Conservation (phyloP, 2,113 vertebrate genomes). For the Grammomys surdaster region DNA sequence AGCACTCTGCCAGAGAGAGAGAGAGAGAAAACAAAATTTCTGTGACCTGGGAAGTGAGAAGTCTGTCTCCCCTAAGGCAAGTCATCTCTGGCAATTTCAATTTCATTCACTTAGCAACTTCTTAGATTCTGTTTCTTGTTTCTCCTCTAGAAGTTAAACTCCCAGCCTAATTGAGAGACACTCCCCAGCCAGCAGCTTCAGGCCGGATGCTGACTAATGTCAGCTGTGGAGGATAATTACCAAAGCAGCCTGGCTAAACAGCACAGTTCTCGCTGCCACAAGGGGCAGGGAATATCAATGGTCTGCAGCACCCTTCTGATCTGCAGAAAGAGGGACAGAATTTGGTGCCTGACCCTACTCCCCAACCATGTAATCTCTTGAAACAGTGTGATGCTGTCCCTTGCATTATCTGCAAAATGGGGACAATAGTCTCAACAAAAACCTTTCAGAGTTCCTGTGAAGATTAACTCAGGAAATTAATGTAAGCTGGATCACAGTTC, state of each 20-base stretch:
- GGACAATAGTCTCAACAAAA: not conserved
- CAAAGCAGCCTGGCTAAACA: not conserved
- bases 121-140: constrained; percentile 62
- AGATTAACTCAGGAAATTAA: not conserved
- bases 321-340: not conserved
- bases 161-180: constrained; percentile 71
- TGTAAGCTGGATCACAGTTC: not conserved
- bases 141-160: constrained; percentile 71
- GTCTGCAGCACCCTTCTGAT: not conserved
- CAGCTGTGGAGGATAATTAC: not conserved
- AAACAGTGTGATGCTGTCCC: not conserved
- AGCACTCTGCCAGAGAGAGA: not conserved
- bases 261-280: fast-evolving
- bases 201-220: constrained; percentile 23
- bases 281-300: not conserved
- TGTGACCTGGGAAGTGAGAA: constrained; percentile 58
- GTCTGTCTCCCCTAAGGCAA: constrained; percentile 68
- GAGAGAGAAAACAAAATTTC: constrained; percentile 59
- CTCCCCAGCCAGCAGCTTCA: constrained; percentile 21
- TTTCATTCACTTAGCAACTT: constrained; percentile 76
- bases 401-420: constrained; percentile 31
- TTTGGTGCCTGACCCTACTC: not conserved
- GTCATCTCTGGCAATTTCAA: constrained; percentile 76
- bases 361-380: not conserved
- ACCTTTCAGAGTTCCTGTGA: not conserved